Evolutionary conservation across 2,797 vertebrate genomes (phyloP).

Genomic region (Pygocentrus nattereri): DNA sequence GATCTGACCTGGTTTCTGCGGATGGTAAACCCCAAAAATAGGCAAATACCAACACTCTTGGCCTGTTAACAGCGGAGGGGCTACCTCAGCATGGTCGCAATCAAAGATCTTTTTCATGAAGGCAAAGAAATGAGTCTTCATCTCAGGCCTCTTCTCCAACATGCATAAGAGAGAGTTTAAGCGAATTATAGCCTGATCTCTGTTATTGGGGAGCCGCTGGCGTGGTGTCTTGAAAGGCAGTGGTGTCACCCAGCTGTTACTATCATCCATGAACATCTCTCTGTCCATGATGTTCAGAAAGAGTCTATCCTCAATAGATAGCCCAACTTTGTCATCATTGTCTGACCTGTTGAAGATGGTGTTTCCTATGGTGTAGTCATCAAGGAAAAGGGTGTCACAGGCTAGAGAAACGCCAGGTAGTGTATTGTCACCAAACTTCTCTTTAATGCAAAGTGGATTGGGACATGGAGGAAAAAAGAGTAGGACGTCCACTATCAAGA

Average conservation of each 20-base stretch:
- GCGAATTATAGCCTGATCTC: neutral
- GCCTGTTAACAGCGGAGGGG: neutral
- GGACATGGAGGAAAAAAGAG: too few species aligned
- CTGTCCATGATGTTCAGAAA: conserved; percentile 18
- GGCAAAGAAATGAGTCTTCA: conserved; percentile 11
- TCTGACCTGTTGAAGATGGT: neutral
- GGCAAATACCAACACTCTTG: conserved; percentile 29
- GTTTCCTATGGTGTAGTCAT: too few species aligned
- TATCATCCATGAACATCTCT: conserved; percentile 18
- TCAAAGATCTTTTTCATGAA: conserved; percentile 38
- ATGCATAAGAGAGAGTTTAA: neutral
- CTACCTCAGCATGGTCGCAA: neutral
- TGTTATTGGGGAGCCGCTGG: neutral
- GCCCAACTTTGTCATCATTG: neutral
- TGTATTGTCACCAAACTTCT: too few species aligned
- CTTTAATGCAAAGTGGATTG: too few species aligned
- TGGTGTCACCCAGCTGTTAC: conserved; percentile 10
- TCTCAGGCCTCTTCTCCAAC: conserved; percentile 1
- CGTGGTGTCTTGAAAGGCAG: conserved; percentile 16
- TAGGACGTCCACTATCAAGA: neutral
- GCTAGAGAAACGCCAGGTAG: too few species aligned
- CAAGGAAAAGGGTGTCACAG: too few species aligned
- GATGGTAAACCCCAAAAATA: conserved; percentile 6
- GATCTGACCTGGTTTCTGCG: conserved; percentile 1
- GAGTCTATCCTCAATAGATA: neutral